Evolutionary conservation across 2,797 vertebrate species (phyloP).

Genomic region (Bradypus variegatus): DNA sequence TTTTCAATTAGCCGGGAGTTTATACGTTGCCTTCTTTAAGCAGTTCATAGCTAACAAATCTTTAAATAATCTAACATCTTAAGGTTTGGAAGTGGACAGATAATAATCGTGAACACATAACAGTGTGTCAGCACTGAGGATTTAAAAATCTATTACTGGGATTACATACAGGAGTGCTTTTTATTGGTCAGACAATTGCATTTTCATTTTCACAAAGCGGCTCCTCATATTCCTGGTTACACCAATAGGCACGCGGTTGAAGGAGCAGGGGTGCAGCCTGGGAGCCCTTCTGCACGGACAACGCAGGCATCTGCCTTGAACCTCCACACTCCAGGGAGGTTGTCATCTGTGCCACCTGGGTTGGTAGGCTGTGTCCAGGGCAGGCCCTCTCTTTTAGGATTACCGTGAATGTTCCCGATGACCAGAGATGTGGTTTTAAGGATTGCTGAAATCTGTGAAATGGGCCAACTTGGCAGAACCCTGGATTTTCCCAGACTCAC

Average conservation of each 20-base stretch:
- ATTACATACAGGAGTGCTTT: slow-evolving; percentile 64
- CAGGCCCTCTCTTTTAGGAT: not conserved
- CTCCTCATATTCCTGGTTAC: not conserved
- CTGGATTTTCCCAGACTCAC: not conserved
- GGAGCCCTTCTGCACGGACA: slow-evolving; percentile 28
- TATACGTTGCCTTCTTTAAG: slow-evolving; percentile 69
- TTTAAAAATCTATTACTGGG: slow-evolving; percentile 72
- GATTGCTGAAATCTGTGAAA: not conserved
- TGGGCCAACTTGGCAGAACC: not conserved
- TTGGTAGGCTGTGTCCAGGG: fast-evolving
- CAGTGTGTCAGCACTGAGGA: slow-evolving; percentile 61
- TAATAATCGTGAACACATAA: slow-evolving; percentile 70
- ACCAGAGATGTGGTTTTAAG: not conserved
- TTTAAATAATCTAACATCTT: slow-evolving; percentile 76
- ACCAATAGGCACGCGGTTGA: not conserved
- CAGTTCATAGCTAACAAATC: slow-evolving; percentile 74
- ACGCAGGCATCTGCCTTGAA: slow-evolving; percentile 17
- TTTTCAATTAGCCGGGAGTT: slow-evolving; percentile 74
- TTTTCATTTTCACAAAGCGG: slow-evolving; percentile 67
- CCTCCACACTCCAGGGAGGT: not conserved
- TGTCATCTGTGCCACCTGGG: not conserved
- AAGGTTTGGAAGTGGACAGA: slow-evolving; percentile 73
- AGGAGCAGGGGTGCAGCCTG: slow-evolving; percentile 39
- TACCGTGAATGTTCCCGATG: not conserved
- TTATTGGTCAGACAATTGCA: slow-evolving; percentile 70